phyloP scores from a whole-genome alignment of 2,113 vertebrate genomes.

The Picathartes gymnocephalus region DNA sequence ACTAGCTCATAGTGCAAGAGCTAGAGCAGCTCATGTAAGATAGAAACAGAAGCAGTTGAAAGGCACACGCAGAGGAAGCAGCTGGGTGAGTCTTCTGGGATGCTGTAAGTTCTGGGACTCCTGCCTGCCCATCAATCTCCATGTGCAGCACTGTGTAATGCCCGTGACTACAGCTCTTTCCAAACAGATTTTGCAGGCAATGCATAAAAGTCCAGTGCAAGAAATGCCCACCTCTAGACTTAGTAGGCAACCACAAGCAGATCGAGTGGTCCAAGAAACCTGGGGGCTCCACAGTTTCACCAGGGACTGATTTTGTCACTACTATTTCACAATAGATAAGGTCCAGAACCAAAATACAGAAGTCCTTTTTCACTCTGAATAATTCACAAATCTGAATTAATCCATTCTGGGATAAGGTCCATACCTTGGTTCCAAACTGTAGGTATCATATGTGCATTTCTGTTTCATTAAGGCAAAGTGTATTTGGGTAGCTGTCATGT shows the following conservation, averaged over 20 bases:
- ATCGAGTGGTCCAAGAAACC: background rate
- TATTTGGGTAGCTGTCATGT: conserved; percentile 55
- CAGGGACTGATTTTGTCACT: background rate
- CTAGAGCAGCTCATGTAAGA: background rate
- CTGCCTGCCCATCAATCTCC: background rate
- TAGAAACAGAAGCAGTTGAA: background rate
- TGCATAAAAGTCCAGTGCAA: background rate
- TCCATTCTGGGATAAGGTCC: background rate
- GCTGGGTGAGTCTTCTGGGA: background rate
- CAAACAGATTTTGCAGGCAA: background rate
- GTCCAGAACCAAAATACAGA: background rate
- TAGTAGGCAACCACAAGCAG: background rate
- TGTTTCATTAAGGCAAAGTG: conserved; percentile 9
- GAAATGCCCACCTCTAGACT: background rate
- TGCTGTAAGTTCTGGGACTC: background rate
- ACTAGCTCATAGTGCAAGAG: background rate
- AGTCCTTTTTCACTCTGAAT: background rate
- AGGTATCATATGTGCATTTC: background rate
- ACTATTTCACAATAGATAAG: background rate
- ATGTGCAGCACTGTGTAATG: fast-evolving
- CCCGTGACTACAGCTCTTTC: background rate
- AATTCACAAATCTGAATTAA: background rate
- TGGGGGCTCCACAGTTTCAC: background rate
- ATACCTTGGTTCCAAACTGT: background rate
- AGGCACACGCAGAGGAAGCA: background rate